Evolutionary conservation across 2,888 invertebrate genomes (phyloP).

Genomic region (Sinohyriopsis cumingii): DNA sequence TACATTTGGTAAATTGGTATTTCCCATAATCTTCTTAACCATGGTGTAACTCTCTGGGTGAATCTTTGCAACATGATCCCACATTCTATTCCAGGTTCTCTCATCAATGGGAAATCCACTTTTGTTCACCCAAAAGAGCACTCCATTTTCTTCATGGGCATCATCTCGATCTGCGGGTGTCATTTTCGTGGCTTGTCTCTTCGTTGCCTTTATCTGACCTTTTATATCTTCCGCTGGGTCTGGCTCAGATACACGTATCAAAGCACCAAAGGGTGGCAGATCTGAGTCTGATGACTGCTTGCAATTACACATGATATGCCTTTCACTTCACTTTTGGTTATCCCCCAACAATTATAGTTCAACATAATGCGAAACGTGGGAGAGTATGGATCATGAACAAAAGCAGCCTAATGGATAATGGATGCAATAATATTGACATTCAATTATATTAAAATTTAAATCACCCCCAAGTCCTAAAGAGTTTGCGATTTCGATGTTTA

Average conservation of each 20-base stretch:
- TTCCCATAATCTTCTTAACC: constrained; percentile 49
- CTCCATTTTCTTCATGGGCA: constrained; percentile 63
- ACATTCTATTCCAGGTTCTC: constrained; percentile 71
- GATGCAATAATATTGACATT: too few species aligned
- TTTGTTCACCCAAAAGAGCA: constrained; percentile 70
- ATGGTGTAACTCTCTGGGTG: constrained; percentile 64
- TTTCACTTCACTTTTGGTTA: too few species aligned
- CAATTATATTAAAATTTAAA: too few species aligned
- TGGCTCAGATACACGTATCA: constrained; percentile 27
- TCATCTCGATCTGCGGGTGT: constrained; percentile 50
- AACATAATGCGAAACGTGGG: too few species aligned
- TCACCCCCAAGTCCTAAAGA: too few species aligned
- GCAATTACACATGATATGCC: too few species aligned
- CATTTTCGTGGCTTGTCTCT: constrained; percentile 11
- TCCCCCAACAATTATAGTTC: too few species aligned
- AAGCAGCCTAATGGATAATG: too few species aligned
- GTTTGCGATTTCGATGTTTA: too few species aligned
- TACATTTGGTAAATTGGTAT: constrained; percentile 54
- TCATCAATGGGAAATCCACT: constrained; percentile 69
- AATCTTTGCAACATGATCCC: constrained; percentile 66
- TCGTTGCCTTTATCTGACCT: constrained; percentile 6
- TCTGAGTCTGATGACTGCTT: too few species aligned
- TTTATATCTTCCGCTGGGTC: constrained; percentile 13
- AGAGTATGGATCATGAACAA: too few species aligned
- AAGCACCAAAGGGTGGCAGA: constrained; percentile 26